phyloP scores from a whole-genome alignment of 2,888 invertebrate species.

The Strigamia transsilvanica region DNA sequence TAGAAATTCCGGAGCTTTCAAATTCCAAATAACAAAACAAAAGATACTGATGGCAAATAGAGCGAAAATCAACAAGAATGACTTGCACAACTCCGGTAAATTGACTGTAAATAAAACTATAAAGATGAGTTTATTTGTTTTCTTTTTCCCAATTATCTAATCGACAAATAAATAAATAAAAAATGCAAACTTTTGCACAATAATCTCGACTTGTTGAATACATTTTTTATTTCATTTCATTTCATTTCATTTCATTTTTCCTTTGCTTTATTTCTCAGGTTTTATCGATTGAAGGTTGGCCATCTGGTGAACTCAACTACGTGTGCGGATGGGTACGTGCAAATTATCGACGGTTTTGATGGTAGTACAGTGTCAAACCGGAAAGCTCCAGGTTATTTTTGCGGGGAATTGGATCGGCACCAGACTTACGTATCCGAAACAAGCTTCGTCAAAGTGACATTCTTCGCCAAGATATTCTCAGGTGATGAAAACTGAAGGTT shows the following conservation, averaged over 20 bases:
- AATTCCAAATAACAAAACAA: too few relatives aligned
- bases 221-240: too few relatives aligned
- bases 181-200: too few relatives aligned
- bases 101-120: too few relatives aligned
- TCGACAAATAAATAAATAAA: too few relatives aligned
- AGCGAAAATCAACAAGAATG: too few relatives aligned
- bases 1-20: too few relatives aligned
- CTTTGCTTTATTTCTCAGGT: slow-evolving; percentile 68
- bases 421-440: slow-evolving; percentile 95
- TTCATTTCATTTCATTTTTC: not conserved
- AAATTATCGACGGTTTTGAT: slow-evolving; percentile 90
- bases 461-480: slow-evolving; percentile 92
- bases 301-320: slow-evolving; percentile 84
- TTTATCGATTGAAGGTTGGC: slow-evolving; percentile 93
- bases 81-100: too few relatives aligned
- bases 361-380: slow-evolving; percentile 88
- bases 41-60: too few relatives aligned
- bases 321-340: slow-evolving; percentile 87
- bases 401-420: slow-evolving; percentile 92
- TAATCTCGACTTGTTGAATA: too few relatives aligned
- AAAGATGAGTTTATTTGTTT: too few relatives aligned
- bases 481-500: slow-evolving; percentile 52
- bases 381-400: slow-evolving; percentile 88
- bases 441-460: slow-evolving; percentile 88
- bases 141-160: too few relatives aligned